Percentiles rank a stretch among this genome's conserved stretches.
phyloP scores from a whole-genome alignment of 2,888 invertebrate species.

The Limnephilus lunatus region DNA sequence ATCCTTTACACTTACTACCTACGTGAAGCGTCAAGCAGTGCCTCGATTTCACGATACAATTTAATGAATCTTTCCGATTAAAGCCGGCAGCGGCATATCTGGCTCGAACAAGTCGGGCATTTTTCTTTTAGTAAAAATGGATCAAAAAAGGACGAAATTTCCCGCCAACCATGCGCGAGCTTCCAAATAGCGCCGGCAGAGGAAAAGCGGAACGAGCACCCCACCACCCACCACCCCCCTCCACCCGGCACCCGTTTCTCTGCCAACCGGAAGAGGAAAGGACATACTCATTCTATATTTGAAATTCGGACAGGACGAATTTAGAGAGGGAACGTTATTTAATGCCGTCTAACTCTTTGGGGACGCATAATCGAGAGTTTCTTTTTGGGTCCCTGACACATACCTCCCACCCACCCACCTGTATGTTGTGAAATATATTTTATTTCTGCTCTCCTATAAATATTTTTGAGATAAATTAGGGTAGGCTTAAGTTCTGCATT shows the following conservation, averaged over 20 bases:
- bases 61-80: background rate
- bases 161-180: constrained; percentile 17
- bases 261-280: constrained; percentile 29
- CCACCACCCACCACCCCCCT: background rate
- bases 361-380: constrained; percentile 60
- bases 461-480: background rate
- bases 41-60: background rate
- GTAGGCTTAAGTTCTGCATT: no score
- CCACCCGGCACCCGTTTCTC: background rate
- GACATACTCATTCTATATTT: constrained; percentile 61
- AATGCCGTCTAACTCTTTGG: constrained; percentile 61
- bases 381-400: constrained; percentile 14
- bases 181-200: constrained; percentile 14
- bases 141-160: constrained; percentile 31
- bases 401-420: background rate
- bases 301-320: constrained; percentile 62
- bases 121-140: background rate
- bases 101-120: background rate
- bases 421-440: constrained; percentile 6
- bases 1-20: background rate
- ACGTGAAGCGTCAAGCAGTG: background rate
- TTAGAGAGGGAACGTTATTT: constrained; percentile 62
- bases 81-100: background rate
- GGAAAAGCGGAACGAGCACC: background rate
- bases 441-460: background rate